These are phyloP conservation scores for Cetoscarus ocellatus DNA, from an alignment of 2,797 vertebrate species.

Conservation along the genomic window DNA sequence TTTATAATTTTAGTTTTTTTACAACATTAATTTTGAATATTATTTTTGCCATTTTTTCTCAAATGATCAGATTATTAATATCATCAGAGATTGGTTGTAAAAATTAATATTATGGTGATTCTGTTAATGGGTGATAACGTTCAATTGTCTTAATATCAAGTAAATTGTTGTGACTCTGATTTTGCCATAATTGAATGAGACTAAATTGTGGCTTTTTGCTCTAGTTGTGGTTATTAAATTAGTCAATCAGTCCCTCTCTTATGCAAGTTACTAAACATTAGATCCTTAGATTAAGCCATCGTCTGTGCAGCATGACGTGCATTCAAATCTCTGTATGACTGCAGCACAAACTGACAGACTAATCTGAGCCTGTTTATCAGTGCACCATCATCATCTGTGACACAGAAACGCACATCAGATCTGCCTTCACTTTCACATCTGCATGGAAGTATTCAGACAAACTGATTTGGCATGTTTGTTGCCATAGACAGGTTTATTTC, in stretches of 20 bases:
- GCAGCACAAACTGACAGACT: constrained; percentile 16
- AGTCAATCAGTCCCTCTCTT: neutral
- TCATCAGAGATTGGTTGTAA: too few species aligned
- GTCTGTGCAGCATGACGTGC: neutral
- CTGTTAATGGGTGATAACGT: too few species aligned
- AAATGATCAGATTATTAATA: too few species aligned
- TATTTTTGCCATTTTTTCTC: too few species aligned
- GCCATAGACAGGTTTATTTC: neutral
- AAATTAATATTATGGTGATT: too few species aligned
- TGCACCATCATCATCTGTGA: constrained; percentile 22
- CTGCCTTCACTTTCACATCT: constrained; percentile 21
- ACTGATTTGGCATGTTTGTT: constrained; percentile 10
- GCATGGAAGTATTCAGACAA: constrained; percentile 10
- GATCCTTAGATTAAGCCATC: neutral
- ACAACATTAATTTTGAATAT: too few species aligned
- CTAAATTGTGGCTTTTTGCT: neutral
- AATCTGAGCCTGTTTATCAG: constrained; percentile 32
- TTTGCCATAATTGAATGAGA: too few species aligned
- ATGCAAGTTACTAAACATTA: neutral
- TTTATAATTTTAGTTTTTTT: too few species aligned
- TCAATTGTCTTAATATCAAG: too few species aligned
- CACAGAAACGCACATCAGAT: constrained; percentile 15
- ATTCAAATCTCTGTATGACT: neutral
- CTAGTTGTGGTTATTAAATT: neutral
- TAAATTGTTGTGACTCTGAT: too few species aligned